Percentiles rank a stretch among this genome's conserved stretches.
These are phyloP conservation scores for Cheilosia grossa DNA, from an alignment of 2,888 invertebrate species.

Conservation along the genomic window DNA sequence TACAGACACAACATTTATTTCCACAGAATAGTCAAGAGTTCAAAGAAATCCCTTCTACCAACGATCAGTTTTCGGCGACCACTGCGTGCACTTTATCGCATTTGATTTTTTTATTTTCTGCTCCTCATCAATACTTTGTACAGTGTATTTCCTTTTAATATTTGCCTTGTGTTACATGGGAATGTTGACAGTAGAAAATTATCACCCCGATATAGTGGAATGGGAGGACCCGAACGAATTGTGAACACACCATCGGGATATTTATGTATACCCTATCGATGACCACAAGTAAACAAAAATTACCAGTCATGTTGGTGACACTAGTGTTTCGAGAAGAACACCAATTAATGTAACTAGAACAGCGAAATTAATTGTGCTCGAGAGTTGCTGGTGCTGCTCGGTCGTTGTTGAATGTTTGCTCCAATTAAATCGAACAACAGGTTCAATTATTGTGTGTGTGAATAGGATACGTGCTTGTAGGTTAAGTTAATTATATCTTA, in stretches of 20 bases:
- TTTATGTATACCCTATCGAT: slow-evolving; percentile 47
- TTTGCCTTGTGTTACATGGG: slow-evolving; percentile 65
- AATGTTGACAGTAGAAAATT: slow-evolving; percentile 68
- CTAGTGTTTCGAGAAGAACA: slow-evolving; percentile 48
- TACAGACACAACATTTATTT: no score
- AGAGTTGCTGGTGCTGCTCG: slow-evolving; percentile 14
- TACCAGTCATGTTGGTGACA: slow-evolving; percentile 63
- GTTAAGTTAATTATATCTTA: slow-evolving; percentile 45
- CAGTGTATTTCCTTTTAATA: slow-evolving; percentile 48
- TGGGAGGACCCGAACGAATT: slow-evolving; percentile 30
- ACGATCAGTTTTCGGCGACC: background rate
- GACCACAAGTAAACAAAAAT: slow-evolving; percentile 72
- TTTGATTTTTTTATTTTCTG: background rate
- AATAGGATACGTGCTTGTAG: background rate
- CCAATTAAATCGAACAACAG: slow-evolving; percentile 60
- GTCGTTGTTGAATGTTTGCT: slow-evolving; percentile 40
- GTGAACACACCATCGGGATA: slow-evolving; percentile 45
- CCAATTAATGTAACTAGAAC: slow-evolving; percentile 66
- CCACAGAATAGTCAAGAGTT: no score
- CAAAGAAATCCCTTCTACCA: no score
- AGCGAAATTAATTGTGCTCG: slow-evolving; percentile 60
- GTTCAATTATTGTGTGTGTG: slow-evolving; percentile 3
- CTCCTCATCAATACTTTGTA: slow-evolving; percentile 9
- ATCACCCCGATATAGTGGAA: slow-evolving; percentile 30
- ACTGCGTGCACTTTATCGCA: background rate